Percentiles rank a stretch among this genome's conserved stretches.
Evolutionary conservation across 2,797 vertebrate genomes (phyloP).

Genomic region (Anguilla marmorata): DNA sequence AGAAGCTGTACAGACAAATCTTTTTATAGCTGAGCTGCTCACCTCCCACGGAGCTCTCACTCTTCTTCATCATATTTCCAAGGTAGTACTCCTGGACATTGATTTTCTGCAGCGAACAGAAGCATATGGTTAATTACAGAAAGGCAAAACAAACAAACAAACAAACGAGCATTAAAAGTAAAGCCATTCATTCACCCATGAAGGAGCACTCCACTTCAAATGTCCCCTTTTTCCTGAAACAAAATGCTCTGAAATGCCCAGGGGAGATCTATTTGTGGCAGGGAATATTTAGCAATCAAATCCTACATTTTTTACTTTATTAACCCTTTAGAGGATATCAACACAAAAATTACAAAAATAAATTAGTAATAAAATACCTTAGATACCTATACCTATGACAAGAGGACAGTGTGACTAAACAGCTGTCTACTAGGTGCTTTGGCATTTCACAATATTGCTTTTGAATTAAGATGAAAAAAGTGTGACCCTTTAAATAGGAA

Average conservation of each 20-base stretch:
- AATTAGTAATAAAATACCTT: neutral
- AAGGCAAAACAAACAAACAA: conserved; percentile 2
- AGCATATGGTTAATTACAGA: neutral
- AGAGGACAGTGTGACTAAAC: neutral
- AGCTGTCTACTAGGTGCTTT: neutral
- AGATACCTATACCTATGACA: neutral
- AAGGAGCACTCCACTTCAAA: neutral
- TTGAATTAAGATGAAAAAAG: neutral
- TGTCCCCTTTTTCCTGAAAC: neutral
- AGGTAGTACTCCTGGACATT: conserved; percentile 95
- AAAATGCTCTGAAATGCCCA: neutral
- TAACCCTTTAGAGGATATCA: neutral
- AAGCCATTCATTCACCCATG: neutral
- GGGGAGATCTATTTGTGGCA: neutral
- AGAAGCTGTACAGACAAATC: neutral
- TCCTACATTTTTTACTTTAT: neutral
- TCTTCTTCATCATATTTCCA: conserved; percentile 74
- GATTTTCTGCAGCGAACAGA: conserved; percentile 78
- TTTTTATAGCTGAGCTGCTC: conserved; percentile 39
- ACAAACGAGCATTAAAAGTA: neutral
- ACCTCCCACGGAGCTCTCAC: conserved; percentile 76
- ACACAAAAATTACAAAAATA: neutral
- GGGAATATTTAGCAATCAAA: neutral
- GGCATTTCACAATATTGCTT: neutral
- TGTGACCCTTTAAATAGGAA: neutral